These are phyloP conservation scores for Druon quercuslanigerum DNA, from an alignment of 1,140 invertebrate genomes.

Conservation along the genomic window DNA sequence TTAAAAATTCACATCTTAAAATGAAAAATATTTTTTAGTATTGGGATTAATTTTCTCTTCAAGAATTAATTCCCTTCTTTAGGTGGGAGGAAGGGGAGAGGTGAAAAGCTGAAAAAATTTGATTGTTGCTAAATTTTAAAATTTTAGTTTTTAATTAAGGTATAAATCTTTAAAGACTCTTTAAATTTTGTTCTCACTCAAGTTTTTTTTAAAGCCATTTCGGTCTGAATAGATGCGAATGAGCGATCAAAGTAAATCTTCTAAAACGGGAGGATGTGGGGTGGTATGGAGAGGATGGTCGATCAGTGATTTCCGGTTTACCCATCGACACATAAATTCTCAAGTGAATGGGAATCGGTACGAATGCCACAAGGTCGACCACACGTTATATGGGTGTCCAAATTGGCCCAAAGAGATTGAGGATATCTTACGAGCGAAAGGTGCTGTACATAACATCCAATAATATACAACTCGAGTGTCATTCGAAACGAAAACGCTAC, in stretches of 20 bases:
- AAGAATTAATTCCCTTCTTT: no score
- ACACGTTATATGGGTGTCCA: conserved; percentile 48
- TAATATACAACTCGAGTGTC: conserved; percentile 61
- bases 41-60: no score
- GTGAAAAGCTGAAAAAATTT: no score
- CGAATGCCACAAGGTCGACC: conserved; percentile 58
- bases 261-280: conserved; percentile 38
- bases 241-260: background rate
- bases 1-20: no score
- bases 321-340: conserved; percentile 65
- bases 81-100: no score
- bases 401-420: conserved; percentile 49
- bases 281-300: conserved; percentile 51
- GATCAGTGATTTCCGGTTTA: conserved; percentile 68
- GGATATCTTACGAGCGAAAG: conserved; percentile 55
- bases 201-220: background rate
- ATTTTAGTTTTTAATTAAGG: no score
- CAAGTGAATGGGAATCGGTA: conserved; percentile 63
- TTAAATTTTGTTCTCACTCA: background rate
- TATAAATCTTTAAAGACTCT: no score
- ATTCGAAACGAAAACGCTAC: conserved; percentile 43
- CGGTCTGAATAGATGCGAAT: background rate
- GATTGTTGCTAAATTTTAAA: no score
- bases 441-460: conserved; percentile 57
- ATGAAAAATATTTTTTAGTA: no score